These are phyloP conservation scores for Notamacropus eugenii DNA, from an alignment of 2,797 vertebrate species.

Conservation along the genomic window DNA sequence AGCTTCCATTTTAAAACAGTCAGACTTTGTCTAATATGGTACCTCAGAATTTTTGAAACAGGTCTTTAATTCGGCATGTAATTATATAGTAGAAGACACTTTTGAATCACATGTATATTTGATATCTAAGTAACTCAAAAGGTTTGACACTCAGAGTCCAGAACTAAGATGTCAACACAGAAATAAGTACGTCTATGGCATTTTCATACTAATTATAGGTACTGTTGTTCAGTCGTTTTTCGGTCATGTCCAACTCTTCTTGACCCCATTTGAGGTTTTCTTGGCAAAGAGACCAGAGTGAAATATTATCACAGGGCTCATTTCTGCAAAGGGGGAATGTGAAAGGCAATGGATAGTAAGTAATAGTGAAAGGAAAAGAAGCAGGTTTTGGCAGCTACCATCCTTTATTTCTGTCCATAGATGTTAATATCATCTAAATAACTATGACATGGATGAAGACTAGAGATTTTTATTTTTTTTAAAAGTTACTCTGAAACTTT, in stretches of 20 bases:
- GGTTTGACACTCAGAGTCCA: background rate
- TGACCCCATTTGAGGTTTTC: background rate
- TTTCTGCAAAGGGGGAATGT: background rate
- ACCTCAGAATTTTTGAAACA: background rate
- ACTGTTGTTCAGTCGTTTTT: background rate
- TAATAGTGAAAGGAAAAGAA: background rate
- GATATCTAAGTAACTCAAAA: background rate
- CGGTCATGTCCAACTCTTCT: background rate
- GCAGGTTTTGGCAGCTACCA: background rate
- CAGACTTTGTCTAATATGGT: background rate
- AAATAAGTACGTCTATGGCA: background rate
- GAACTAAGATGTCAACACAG: background rate
- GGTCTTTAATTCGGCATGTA: background rate
- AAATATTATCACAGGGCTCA: background rate
- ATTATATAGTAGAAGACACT: background rate
- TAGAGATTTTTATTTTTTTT: background rate
- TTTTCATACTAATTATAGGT: background rate
- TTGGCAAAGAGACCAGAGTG: background rate
- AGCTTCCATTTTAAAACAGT: constrained; percentile 12
- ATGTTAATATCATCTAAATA: background rate
- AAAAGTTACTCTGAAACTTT: background rate
- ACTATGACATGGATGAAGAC: background rate
- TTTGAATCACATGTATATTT: background rate
- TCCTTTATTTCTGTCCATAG: background rate
- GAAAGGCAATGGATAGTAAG: background rate